Evolutionary conservation across 37 sponge, comb jelly and placozoan species (phyloP).

Genomic region (Spongia lamella): DNA sequence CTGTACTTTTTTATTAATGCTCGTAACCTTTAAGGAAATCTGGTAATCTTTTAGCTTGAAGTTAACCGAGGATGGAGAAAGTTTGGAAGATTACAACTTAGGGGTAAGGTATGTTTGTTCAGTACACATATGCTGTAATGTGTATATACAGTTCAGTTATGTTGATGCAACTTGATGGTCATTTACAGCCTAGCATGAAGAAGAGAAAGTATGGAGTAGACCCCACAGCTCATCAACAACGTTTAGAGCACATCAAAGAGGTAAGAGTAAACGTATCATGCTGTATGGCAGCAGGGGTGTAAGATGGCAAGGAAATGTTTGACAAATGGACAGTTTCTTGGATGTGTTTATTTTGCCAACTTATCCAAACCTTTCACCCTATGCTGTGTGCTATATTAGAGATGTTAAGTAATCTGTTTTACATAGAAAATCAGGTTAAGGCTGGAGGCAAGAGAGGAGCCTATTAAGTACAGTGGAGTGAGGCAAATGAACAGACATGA

Average conservation of each 20-base stretch:
- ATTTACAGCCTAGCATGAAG: conserved; percentile 1
- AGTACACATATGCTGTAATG: not conserved
- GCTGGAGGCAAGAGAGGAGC: conserved; percentile 9
- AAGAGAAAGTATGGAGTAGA: conserved; percentile 16
- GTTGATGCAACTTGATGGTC: conserved; percentile 4
- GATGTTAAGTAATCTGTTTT: too few species aligned
- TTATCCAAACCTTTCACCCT: too few species aligned
- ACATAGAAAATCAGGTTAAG: conserved; percentile 27
- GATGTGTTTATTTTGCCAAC: too few species aligned
- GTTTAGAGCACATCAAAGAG: conserved; percentile 39
- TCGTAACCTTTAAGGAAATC: too few species aligned
- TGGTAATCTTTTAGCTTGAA: too few species aligned
- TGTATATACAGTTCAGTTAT: not conserved
- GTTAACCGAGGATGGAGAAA: not conserved
- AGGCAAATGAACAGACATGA: conserved; percentile 50
- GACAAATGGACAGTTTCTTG: too few species aligned
- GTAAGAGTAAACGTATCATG: too few species aligned
- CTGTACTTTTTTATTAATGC: too few species aligned
- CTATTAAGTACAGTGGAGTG: conserved; percentile 18
- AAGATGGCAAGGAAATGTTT: too few species aligned
- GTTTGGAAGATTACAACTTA: not conserved
- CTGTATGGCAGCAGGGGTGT: too few species aligned
- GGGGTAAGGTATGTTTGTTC: not conserved
- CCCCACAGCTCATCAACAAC: conserved; percentile 35
- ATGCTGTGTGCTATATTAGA: too few species aligned